Conservation (phyloP, 64 coral and sea anemone species). For the Stylophora pistillata region DNA sequence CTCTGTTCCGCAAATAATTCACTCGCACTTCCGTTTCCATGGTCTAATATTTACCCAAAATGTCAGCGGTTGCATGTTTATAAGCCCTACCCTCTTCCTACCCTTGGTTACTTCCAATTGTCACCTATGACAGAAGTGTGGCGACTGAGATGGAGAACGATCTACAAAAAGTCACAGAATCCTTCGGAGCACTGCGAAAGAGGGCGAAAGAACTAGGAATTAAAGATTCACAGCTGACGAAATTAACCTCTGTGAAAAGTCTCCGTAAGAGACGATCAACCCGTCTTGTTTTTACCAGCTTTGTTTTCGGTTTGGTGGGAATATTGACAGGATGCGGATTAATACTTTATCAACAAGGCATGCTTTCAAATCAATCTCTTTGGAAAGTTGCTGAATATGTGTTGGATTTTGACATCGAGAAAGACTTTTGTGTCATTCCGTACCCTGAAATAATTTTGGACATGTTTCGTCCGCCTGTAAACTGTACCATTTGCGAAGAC, state of each 20-base stretch:
- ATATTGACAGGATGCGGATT: slow-evolving; percentile 56
- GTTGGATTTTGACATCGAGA: slow-evolving; percentile 70
- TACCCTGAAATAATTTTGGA: slow-evolving; percentile 83
- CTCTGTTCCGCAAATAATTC: neutral
- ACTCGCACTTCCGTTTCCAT: neutral
- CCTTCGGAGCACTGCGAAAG: slow-evolving; percentile 51
- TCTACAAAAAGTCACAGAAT: slow-evolving; percentile 37
- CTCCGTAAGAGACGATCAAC: slow-evolving; percentile 37
- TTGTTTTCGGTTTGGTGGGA: slow-evolving; percentile 52
- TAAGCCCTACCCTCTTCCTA: neutral
- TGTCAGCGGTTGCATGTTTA: neutral
- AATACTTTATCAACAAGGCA: slow-evolving; percentile 42
- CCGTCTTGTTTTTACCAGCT: slow-evolving; percentile 16
- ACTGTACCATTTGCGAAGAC: slow-evolving; percentile 81
- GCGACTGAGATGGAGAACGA: neutral
- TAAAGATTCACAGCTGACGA: slow-evolving; percentile 55
- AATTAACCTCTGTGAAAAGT: slow-evolving; percentile 66
- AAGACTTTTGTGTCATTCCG: slow-evolving; percentile 77
- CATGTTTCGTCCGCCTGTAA: slow-evolving; percentile 89
- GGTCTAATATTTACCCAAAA: neutral
- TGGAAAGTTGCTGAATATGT: slow-evolving; percentile 63
- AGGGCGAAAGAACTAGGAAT: slow-evolving; percentile 74
- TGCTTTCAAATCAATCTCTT: slow-evolving; percentile 36
- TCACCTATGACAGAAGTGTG: neutral
- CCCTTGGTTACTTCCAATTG: neutral